Conservation (phyloP, 1,140 invertebrate species). For the Drosophila melanica region DNA sequence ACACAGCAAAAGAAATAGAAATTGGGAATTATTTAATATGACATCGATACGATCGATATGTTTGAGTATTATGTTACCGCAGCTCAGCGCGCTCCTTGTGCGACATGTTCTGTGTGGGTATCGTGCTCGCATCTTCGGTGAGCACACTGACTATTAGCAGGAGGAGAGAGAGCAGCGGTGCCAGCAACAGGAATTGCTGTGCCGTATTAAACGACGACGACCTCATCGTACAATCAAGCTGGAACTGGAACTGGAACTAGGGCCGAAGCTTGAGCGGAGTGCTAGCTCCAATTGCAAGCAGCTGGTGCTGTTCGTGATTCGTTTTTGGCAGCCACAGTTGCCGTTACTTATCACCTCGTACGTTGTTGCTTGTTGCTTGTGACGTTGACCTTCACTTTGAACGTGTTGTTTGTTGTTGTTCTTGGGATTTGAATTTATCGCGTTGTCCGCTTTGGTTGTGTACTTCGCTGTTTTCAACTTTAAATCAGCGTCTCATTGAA, state of each 20-base stretch:
- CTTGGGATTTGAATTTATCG: slow-evolving; percentile 46
- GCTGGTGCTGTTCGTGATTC: slow-evolving; percentile 29
- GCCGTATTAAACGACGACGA: slow-evolving; percentile 4
- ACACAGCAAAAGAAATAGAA: slow-evolving; percentile 6
- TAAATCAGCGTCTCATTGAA: slow-evolving; percentile 49
- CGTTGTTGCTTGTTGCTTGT: slow-evolving; percentile 54
- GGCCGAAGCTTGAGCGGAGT: slow-evolving; percentile 18
- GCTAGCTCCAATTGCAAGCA: slow-evolving; percentile 61
- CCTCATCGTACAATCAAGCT: slow-evolving; percentile 25
- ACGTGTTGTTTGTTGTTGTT: slow-evolving; percentile 52
- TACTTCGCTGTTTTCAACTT: slow-evolving; percentile 57
- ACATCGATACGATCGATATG: not conserved
- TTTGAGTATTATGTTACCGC: slow-evolving; percentile 83
- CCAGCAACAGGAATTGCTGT: slow-evolving; percentile 32
- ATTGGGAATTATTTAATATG: not conserved
- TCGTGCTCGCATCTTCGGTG: slow-evolving; percentile 56
- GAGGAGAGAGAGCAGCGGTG: slow-evolving; percentile 29
- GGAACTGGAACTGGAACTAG: slow-evolving; percentile 8
- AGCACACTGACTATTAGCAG: slow-evolving; percentile 52
- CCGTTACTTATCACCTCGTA: slow-evolving; percentile 48
- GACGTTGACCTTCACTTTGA: slow-evolving; percentile 62
- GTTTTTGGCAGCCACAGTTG: slow-evolving; percentile 66
- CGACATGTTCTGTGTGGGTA: slow-evolving; percentile 86
- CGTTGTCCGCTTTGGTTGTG: slow-evolving; percentile 45
- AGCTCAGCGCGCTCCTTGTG: slow-evolving; percentile 85